Evolutionary conservation across 2,113 vertebrate species (phyloP).

Genomic region (Ploceus nigricollis): DNA sequence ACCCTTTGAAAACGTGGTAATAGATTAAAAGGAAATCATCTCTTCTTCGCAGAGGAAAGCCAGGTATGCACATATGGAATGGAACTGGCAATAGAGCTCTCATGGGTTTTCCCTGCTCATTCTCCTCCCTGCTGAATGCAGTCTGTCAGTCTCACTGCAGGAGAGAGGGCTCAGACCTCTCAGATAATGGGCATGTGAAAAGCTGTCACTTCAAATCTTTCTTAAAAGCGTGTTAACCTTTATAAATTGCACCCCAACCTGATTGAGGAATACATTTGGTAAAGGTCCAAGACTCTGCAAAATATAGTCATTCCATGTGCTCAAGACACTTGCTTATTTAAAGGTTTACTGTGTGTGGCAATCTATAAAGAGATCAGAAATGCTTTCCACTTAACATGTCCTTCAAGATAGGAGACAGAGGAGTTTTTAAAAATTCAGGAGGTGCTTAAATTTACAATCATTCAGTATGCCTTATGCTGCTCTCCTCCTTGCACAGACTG

Average conservation of each 20-base stretch:
- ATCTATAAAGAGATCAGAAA: background rate
- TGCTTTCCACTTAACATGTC: background rate
- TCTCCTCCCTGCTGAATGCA: background rate
- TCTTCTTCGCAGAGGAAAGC: background rate
- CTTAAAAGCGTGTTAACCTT: conserved; percentile 14
- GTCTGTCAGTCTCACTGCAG: conserved; percentile 2
- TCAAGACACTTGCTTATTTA: conserved; percentile 1
- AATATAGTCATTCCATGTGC: background rate
- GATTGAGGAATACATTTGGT: conserved; percentile 31
- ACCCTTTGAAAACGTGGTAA: background rate
- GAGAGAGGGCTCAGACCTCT: background rate
- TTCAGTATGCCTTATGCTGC: background rate
- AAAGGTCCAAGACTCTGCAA: conserved; percentile 36
- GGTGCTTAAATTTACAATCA: background rate
- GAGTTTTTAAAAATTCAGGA: background rate
- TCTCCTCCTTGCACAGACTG: background rate
- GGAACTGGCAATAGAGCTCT: background rate
- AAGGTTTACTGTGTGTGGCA: background rate
- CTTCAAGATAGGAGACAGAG: background rate
- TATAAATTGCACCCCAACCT: background rate
- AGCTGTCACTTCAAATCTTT: conserved; percentile 32
- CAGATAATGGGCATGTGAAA: conserved; percentile 12
- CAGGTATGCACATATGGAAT: background rate
- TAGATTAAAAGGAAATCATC: conserved; percentile 24
- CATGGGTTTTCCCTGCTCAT: accelerated